Evolutionary conservation across 53 echinoderm and acorn worm genomes (phyloP), one percentile per base, ranked within the genome.

Genomic region (Echinarachnius parma): DNA sequence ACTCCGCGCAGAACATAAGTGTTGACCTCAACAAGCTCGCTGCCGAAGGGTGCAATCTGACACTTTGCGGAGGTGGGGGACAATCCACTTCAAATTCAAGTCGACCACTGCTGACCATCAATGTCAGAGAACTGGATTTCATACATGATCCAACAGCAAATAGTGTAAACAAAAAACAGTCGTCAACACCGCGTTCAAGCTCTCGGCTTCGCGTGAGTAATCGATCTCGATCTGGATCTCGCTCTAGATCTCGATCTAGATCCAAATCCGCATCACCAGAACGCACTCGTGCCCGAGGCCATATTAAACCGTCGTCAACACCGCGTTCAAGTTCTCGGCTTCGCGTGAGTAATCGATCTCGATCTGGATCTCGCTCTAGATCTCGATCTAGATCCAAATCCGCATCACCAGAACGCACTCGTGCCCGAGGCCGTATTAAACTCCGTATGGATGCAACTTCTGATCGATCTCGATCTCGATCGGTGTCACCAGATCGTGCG

Each of bases 11-110:
- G 34, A 69, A 69, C 23, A 36, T 69, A 14, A 69, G 70, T 53
- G 53, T 69, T n/a, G 70, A 69, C 53, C 34, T 69, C 4, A 53
- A 35, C 10, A 69, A 69, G 34, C 52, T 69, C 11, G 53, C 52
- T 3, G 47, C 16, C 46, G 70, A 69, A 10, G 70, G 70, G 2
- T 69, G 70, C 36, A 69, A 69, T 24, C 33, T 69, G 11, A 69
- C 70, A 4, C 53, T 69, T n/a, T 53, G 34, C 23, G 24, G 53
- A 18, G 31, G 66, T 21, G 30, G 47, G 2, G 66, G 66, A 9
- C 46, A 69, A 31, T 4, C 15, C 9, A n/a, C n/a, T n/a, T n/a
- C n/a, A n/a, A n/a, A n/a, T n/a, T n/a, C n/a, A n/a, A n/a, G n/a
- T n/a, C 53, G 35, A 22, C 70, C 20, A 8, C n/a, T 69, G 14